phyloP scores from a whole-genome alignment of 1,140 invertebrate species.

The Drosophila nebulosa region DNA sequence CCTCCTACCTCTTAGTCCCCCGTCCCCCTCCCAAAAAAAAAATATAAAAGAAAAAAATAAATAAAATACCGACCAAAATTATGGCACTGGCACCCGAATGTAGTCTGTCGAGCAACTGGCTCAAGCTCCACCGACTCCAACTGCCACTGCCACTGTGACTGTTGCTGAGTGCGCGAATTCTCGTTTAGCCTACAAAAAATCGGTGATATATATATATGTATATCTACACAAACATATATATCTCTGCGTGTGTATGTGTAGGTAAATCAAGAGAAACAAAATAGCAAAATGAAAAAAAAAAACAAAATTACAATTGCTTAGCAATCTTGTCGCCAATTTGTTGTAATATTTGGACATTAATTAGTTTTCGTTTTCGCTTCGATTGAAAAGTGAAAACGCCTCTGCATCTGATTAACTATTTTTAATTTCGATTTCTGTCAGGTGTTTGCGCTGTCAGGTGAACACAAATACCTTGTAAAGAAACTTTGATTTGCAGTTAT shows the following conservation, averaged over 20 bases:
- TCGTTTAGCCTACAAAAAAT: conserved; percentile 61
- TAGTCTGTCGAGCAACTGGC: conserved; percentile 33
- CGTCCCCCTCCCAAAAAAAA: too few species aligned
- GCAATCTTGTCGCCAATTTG: conserved; percentile 60
- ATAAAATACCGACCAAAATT: conserved; percentile 41
- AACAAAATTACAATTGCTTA: conserved; percentile 25
- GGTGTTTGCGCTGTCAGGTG: conserved; percentile 27
- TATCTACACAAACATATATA: conserved; percentile 17
- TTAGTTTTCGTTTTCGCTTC: conserved; percentile 49
- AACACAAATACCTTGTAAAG: neutral
- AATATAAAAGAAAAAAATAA: conserved; percentile 16
- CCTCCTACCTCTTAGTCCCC: neutral
- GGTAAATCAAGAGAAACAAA: neutral
- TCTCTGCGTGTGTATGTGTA: neutral
- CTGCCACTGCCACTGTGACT: conserved; percentile 2
- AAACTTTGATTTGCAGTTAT: too few species aligned
- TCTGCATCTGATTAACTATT: conserved; percentile 13
- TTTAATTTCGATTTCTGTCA: conserved; percentile 19
- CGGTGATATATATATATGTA: neutral
- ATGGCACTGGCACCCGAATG: conserved; percentile 34
- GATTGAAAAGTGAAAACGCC: conserved; percentile 48
- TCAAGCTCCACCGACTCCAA: neutral
- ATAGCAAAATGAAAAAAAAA: neutral
- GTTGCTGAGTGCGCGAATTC: conserved; percentile 57
- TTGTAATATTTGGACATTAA: conserved; percentile 51